Base-by-base conservation (phyloP, 2,113 vertebrate genomes). In the Plotosus lineatus region DNA sequence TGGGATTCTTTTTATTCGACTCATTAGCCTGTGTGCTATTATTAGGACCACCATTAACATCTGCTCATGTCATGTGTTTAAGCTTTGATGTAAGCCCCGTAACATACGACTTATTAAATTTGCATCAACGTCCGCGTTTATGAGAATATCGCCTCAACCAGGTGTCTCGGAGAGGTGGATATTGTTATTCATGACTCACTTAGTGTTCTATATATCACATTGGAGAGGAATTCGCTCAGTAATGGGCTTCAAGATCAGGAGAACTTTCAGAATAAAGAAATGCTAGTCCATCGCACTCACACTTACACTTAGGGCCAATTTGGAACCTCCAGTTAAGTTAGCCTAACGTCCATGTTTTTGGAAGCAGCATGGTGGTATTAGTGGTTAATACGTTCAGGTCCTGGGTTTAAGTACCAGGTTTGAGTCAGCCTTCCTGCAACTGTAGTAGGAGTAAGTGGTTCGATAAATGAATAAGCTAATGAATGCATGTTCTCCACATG, bases 71-170 rank as follows among this genome's bases (percentile, higher is more conserved):
- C 56, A 53, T 48, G 78, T 75, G 79, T 75, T 81, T 75, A 40
- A 75, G 66, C 51, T 56, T 53, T 65, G 79, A 72, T 66, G 53
- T 56, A 73, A 74, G 26, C 58, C 56, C 23, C 1, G 56, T 75
- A 81, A 51, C 56, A 31, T 81, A 81, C 2, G 58, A 75, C 71
- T 75, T 81, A 81, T 81, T 81, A 40, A 81, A 75, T 75, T 75
- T 51, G 71, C 56, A 75, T 74, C 56, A 42, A 31, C 46, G 36
- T 33, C 33, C 56, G 42, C 42, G 38, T 40, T 81, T 53, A n/a
- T 17, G 1, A 75, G 71, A 75, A 40, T 81, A 53, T 65, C 38
- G 38, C 58, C 71, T 63, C 23, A 6, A 65, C 71, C 56, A 53
- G 71, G 56, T 72, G 66, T 58, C 50, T 53, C 38, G 6, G n/a